These are phyloP conservation scores for Pseudopleuronectes americanus DNA, from an alignment of 2,797 vertebrate species.

Conservation along the genomic window DNA sequence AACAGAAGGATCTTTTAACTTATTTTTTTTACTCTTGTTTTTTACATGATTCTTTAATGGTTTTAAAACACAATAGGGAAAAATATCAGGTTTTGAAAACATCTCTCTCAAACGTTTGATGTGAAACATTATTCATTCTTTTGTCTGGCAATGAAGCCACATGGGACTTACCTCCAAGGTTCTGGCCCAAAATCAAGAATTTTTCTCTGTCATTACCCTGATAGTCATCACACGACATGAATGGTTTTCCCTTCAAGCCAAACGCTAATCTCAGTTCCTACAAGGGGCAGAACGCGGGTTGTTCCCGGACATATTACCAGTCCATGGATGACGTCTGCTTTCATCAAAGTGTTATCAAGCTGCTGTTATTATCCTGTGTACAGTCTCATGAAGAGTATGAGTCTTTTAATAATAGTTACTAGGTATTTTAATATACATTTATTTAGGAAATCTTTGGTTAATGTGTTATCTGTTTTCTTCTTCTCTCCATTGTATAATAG, in stretches of 20 bases:
- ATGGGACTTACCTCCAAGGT: constrained; percentile 2
- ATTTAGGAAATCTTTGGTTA: too few species aligned
- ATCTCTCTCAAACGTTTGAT: constrained; percentile 5
- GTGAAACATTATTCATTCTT: constrained; percentile 4
- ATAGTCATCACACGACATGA: constrained; percentile 45
- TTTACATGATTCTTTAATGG: neutral
- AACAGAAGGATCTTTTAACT: too few species aligned
- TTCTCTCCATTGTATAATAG: neutral
- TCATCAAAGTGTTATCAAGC: neutral
- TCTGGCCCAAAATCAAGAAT: constrained; percentile 53
- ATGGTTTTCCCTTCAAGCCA: constrained; percentile 1
- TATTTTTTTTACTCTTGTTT: neutral
- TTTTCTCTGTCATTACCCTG: constrained; percentile 28
- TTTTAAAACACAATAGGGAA: neutral
- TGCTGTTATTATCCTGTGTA: neutral
- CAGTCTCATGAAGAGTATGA: neutral
- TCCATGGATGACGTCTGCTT: neutral
- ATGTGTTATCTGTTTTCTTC: neutral
- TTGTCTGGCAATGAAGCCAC: constrained; percentile 19
- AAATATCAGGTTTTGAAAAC: neutral
- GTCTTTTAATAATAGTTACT: too few species aligned
- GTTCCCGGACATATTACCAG: neutral
- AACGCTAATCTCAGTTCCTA: constrained; percentile 20
- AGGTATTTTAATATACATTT: too few species aligned
- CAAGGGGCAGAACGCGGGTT: constrained; percentile 2